Conservation (phyloP, 2,797 vertebrate genomes). For the Acridotheres tristis region DNA sequence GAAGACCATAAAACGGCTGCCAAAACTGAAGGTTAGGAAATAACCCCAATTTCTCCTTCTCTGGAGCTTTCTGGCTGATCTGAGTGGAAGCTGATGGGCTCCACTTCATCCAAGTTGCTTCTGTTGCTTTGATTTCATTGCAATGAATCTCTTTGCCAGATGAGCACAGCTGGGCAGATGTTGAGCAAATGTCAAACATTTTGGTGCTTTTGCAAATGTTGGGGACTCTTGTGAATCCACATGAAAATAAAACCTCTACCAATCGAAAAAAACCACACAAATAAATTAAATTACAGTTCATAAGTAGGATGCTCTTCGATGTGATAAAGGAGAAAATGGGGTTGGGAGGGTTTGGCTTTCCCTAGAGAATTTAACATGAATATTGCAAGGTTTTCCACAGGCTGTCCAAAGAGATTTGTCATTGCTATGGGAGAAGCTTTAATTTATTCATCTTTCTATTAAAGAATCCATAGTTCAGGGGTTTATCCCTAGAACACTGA, state of each 20-base stretch:
- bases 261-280: neutral
- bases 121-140: neutral
- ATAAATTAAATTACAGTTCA: neutral
- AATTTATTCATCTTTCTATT: neutral
- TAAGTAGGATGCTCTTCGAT: neutral
- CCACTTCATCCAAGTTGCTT: neutral
- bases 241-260: neutral
- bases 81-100: neutral
- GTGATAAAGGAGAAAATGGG: neutral
- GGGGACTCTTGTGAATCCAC: neutral
- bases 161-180: neutral
- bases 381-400: neutral
- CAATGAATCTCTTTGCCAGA: neutral
- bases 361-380: neutral
- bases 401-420: neutral
- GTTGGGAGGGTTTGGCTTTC: neutral
- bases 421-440: neutral
- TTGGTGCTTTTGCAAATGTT: neutral
- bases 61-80: neutral
- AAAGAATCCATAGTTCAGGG: neutral
- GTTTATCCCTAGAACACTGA: neutral
- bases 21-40: slow-evolving; percentile 90
- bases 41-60: neutral
- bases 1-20: slow-evolving; percentile 96
- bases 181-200: neutral